A percentile compares a stretch with the other conserved stretches of the same genome.
These are phyloP conservation scores for Galemys pyrenaicus DNA, from an alignment of 2,113 vertebrate species.

Conservation along the genomic window DNA sequence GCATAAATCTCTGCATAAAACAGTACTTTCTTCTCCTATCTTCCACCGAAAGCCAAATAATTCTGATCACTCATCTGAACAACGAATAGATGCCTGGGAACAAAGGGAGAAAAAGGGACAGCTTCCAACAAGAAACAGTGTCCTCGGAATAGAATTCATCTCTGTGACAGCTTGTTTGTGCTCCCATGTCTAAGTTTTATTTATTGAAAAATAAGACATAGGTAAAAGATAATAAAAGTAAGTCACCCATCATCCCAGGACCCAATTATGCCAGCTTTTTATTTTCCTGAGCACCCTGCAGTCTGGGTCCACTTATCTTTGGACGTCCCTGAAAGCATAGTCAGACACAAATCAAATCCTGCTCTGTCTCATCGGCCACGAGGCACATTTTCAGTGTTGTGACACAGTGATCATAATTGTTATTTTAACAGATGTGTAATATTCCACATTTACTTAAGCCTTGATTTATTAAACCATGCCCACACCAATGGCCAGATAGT, in stretches of 20 bases:
- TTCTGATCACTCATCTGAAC: neutral
- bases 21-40: neutral
- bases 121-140: neutral
- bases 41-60: neutral
- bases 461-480: neutral
- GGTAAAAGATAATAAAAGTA: slow-evolving; percentile 47
- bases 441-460: neutral
- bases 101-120: neutral
- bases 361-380: neutral
- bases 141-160: neutral
- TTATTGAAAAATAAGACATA: slow-evolving; percentile 33
- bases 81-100: neutral
- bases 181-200: slow-evolving; percentile 44
- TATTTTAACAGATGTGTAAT: slow-evolving; percentile 40
- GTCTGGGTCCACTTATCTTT: neutral
- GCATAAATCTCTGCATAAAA: slow-evolving; percentile 34
- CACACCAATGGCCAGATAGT: neutral
- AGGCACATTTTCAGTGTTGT: slow-evolving; percentile 11
- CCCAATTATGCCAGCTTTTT: slow-evolving; percentile 34
- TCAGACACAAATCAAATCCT: neutral
- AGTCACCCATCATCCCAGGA: neutral
- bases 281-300: neutral
- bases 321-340: neutral
- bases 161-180: neutral
- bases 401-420: neutral